These are phyloP conservation scores for Coreoperca whiteheadi DNA, from an alignment of 2,113 vertebrate genomes.

Conservation along the genomic window DNA sequence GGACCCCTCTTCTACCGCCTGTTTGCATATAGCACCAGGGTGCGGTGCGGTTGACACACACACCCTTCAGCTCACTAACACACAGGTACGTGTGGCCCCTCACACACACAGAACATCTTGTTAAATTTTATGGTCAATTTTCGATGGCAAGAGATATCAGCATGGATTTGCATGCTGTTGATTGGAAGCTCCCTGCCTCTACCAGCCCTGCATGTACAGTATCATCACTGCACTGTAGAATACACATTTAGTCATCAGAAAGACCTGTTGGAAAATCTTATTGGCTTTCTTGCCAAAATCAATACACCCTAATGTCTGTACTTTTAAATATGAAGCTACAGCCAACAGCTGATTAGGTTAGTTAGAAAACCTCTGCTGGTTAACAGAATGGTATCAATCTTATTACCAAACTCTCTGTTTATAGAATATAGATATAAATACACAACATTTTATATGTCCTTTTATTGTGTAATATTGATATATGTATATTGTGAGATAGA, in stretches of 20 bases:
- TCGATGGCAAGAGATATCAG: constrained; percentile 67
- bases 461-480: too few species aligned
- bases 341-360: too few species aligned
- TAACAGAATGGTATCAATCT: too few species aligned
- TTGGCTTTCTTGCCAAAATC: neutral
- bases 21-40: constrained; percentile 35
- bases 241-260: constrained; percentile 1
- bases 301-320: neutral
- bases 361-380: too few species aligned
- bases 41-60: constrained; percentile 26
- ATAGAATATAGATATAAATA: too few species aligned
- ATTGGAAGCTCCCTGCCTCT: constrained; percentile 14
- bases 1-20: constrained; percentile 45
- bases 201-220: constrained; percentile 5
- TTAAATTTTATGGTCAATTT: constrained; percentile 73
- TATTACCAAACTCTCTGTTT: too few species aligned
- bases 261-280: neutral
- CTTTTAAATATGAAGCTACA: neutral
- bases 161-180: constrained; percentile 49
- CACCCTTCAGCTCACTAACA: constrained; percentile 23
- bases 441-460: too few species aligned
- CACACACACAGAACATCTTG: constrained; percentile 64
- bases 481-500: too few species aligned
- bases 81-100: constrained; percentile 48
- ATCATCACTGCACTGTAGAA: neutral